A percentile compares a stretch with the other conserved stretches of the same genome.
Evolutionary conservation across 1,140 invertebrate genomes (phyloP).

Genomic region (Drosophila micromelanica): DNA sequence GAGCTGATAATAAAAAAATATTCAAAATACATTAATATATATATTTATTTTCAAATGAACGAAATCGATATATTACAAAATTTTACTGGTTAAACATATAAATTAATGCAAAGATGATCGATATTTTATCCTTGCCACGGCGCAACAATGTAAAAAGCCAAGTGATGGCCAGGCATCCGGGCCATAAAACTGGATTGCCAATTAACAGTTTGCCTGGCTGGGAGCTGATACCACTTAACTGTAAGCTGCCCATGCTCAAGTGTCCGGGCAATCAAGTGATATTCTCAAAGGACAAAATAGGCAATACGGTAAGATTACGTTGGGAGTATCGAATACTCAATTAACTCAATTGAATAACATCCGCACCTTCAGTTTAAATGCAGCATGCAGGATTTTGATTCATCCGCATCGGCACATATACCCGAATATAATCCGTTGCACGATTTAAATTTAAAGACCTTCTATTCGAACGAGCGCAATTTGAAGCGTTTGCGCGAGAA

Average conservation of each 20-base stretch:
- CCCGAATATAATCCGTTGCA: slow-evolving; percentile 80
- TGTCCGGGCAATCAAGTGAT: slow-evolving; percentile 80
- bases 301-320: slow-evolving; percentile 58
- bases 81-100: slow-evolving; percentile 8
- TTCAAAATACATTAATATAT: background rate
- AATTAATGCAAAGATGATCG: slow-evolving; percentile 51
- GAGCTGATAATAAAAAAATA: background rate
- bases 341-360: background rate
- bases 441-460: slow-evolving; percentile 77
- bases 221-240: slow-evolving; percentile 76
- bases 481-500: slow-evolving; percentile 73
- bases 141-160: slow-evolving; percentile 61
- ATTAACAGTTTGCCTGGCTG: slow-evolving; percentile 81
- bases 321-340: background rate
- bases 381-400: slow-evolving; percentile 71
- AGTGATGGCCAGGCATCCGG: slow-evolving; percentile 37
- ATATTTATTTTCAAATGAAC: background rate
- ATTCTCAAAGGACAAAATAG: slow-evolving; percentile 80
- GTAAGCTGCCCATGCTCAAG: slow-evolving; percentile 80
- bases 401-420: slow-evolving; percentile 54
- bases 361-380: slow-evolving; percentile 55
- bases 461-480: slow-evolving; percentile 74
- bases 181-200: slow-evolving; percentile 65
- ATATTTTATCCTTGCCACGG: slow-evolving; percentile 74
- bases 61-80: background rate